Evolutionary conservation across 2,113 vertebrate genomes (phyloP).

Genomic region (Hypocryptadius cinnamomeus): DNA sequence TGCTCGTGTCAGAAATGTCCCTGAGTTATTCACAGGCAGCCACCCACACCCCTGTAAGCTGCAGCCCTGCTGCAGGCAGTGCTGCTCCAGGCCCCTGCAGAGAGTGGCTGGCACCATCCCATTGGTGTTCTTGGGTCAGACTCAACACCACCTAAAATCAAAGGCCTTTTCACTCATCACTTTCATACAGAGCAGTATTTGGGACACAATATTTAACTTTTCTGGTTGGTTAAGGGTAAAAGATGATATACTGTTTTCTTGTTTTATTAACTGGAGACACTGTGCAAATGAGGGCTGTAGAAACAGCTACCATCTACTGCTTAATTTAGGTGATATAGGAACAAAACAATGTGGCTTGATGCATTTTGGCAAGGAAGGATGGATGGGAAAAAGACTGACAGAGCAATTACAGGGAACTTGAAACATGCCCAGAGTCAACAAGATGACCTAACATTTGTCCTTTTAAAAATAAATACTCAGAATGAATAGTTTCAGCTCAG

Average conservation of each 20-base stretch:
- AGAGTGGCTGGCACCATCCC: not conserved
- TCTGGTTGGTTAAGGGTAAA: not conserved
- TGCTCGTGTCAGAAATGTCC: not conserved
- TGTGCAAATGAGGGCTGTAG: not conserved
- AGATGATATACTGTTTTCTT: not conserved
- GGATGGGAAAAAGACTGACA: conserved; percentile 17
- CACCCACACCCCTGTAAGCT: too few species aligned
- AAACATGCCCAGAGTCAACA: conserved; percentile 40
- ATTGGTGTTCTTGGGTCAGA: fast-evolving
- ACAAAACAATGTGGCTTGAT: not conserved
- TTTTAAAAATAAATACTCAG: conserved; percentile 22
- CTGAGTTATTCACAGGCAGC: not conserved
- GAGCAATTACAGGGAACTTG: conserved; percentile 26
- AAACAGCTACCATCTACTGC: not conserved
- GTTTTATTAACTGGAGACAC: not conserved
- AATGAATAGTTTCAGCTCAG: conserved; percentile 1
- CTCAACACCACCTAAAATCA: not conserved
- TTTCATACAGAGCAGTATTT: not conserved
- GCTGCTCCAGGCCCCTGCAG: not conserved
- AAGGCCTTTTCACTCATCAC: not conserved
- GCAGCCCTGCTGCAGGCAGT: not conserved
- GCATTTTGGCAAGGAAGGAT: not conserved
- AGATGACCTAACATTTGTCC: conserved; percentile 11
- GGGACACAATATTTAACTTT: not conserved
- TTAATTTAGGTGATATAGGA: not conserved